Evolutionary conservation across 2,797 vertebrate species (phyloP).

Genomic region (Argentina silus): DNA sequence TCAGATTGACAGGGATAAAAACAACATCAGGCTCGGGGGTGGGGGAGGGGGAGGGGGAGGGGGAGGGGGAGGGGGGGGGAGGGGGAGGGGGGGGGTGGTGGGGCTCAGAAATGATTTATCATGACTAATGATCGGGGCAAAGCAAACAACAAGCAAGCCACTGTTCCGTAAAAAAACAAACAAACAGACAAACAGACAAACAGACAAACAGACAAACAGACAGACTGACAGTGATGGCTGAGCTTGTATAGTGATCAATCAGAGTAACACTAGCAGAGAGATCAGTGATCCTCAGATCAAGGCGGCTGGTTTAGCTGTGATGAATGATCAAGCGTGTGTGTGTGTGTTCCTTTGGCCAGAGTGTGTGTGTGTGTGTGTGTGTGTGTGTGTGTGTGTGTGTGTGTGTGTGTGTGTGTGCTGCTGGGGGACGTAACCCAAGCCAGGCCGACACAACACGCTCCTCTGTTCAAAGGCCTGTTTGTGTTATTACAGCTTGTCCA

Average conservation of each 20-base stretch:
- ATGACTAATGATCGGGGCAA: slow-evolving; percentile 72
- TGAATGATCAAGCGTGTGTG: slow-evolving; percentile 17
- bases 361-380: slow-evolving; percentile 1
- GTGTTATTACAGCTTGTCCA: slow-evolving; percentile 87
- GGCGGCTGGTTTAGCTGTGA: slow-evolving; percentile 30
- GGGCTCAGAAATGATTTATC: slow-evolving; percentile 61
- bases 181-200: slow-evolving; percentile 57
- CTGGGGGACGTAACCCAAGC: slow-evolving; percentile 76
- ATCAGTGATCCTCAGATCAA: slow-evolving; percentile 20
- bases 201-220: slow-evolving; percentile 59
- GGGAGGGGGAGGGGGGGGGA: no score
- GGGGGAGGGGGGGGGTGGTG: no score
- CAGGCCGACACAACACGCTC: slow-evolving; percentile 75
- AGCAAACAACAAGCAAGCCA: slow-evolving; percentile 69
- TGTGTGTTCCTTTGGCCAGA: slow-evolving; percentile 21
- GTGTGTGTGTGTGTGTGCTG: slow-evolving; percentile 11
- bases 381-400: slow-evolving; percentile 8
- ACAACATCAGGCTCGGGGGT: slow-evolving; percentile 30
- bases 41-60: neutral
- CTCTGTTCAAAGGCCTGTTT: slow-evolving; percentile 82
- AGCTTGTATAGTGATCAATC: slow-evolving; percentile 66
- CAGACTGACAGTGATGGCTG: slow-evolving; percentile 37
- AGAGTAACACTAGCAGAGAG: slow-evolving; percentile 37
- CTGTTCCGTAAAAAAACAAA: slow-evolving; percentile 47
- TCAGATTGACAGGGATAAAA: slow-evolving; percentile 50